Evolutionary conservation across 2,113 vertebrate genomes (phyloP).

Genomic region (Zingel zingel): DNA sequence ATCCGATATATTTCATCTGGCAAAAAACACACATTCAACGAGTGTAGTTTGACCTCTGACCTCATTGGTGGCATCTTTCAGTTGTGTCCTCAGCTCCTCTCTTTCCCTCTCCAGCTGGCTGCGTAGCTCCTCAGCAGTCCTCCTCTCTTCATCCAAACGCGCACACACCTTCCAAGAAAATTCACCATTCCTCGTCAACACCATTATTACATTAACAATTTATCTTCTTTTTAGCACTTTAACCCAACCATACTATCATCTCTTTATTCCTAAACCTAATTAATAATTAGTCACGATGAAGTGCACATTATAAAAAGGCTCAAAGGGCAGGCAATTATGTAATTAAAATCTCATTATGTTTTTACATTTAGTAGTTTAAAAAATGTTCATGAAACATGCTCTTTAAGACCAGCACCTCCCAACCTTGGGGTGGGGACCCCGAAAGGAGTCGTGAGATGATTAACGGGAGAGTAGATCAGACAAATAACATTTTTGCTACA

Average conservation of each 20-base stretch:
- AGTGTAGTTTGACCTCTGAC: slow-evolving; percentile 73
- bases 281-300: slow-evolving; percentile 35
- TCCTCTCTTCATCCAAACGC: slow-evolving; percentile 89
- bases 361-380: slow-evolving; percentile 37
- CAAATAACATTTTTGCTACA: background rate
- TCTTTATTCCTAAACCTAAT: slow-evolving; percentile 32
- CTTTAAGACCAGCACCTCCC: slow-evolving; percentile 18
- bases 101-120: slow-evolving; percentile 87
- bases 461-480: slow-evolving; percentile 10
- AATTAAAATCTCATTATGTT: slow-evolving; percentile 47
- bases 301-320: slow-evolving; percentile 29
- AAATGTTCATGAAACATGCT: slow-evolving; percentile 29
- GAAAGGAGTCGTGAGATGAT: slow-evolving; percentile 2
- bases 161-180: slow-evolving; percentile 62
- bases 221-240: slow-evolving; percentile 4
- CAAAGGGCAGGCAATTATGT: slow-evolving; percentile 49
- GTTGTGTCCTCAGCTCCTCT: slow-evolving; percentile 83
- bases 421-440: background rate
- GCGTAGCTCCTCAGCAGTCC: slow-evolving; percentile 84
- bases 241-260: slow-evolving; percentile 19
- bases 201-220: background rate
- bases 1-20: background rate
- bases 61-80: slow-evolving; percentile 88
- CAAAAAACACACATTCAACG: background rate
- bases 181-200: slow-evolving; percentile 24